Evolutionary conservation across 64 coral and sea anemone genomes (phyloP), one percentile per base, ranked within the genome.

Genomic region (Anthopleura sola): DNA sequence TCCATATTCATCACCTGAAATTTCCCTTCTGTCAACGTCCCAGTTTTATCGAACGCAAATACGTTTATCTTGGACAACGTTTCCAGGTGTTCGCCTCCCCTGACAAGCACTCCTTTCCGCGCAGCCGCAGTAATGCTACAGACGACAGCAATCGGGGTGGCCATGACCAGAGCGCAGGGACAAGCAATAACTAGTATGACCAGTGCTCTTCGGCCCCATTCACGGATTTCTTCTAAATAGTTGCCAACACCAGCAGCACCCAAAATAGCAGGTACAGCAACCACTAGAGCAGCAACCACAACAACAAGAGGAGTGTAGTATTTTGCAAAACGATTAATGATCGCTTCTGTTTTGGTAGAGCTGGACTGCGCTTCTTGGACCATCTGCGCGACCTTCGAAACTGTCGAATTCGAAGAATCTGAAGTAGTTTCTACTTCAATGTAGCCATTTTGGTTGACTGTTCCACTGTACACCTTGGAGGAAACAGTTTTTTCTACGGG

Each of bases 371-470:
- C 96, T 77, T 99, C 96, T 75, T 99, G 78, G 17, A 99, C 96
- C 85, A 99, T 86, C 55, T 89, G 68, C 23, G 96, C 88, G 6
- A 99, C 90, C 57, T 90, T 92, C 28, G 87, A 92, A 1, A 97
- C 94, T 31, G 94, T 97, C n/a, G 90, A 97, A 31, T 86, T 86
- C 31, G 94, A 87, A 23, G 84, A 87, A 68, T 97, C 94, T 9
- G 90, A 86, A 68, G 97, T 99, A 38, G 97, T 99, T 75, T 92
- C 78, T 11, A 99, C 88, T 85, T 99, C 97, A 69, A 99, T 69
- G 90, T 95, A 99, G 10, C 97, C 97, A 88, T 99, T 94, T 86
- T 99, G 97, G 87, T 90, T 95, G 26, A 99, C 90, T 48, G 97
- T 99, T 71, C 97, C 97, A 29, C 97, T 99, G 49, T 68, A 95